phyloP scores from a whole-genome alignment of 2,888 invertebrate genomes.

The Andrena camellia region DNA sequence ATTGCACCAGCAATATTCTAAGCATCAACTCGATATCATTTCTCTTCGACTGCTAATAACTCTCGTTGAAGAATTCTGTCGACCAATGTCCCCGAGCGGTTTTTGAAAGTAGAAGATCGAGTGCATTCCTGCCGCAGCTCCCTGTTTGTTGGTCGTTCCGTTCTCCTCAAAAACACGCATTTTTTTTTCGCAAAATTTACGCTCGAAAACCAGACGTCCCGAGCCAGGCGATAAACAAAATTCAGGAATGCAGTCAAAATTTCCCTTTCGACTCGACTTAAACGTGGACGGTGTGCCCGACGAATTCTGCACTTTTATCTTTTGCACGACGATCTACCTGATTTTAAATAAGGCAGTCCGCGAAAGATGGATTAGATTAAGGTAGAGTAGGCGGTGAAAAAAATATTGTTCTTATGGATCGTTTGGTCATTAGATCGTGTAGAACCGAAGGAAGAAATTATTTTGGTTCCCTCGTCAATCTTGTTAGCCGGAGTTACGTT shows the following conservation, averaged over 20 bases:
- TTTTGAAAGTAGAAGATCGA: neutral
- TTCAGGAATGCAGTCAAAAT: slow-evolving; percentile 26
- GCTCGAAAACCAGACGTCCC: neutral
- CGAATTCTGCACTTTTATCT: neutral
- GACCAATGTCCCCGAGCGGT: neutral
- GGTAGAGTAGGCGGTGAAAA: too few relatives aligned
- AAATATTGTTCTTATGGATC: neutral
- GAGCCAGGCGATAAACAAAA: neutral
- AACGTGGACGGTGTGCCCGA: neutral
- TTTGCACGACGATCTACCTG: neutral
- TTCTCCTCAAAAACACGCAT: neutral
- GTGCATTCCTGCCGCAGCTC: neutral
- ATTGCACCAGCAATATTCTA: neutral
- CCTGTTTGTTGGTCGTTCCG: neutral
- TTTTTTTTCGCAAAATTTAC: neutral
- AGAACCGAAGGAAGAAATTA: neutral
- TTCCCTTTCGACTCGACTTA: neutral
- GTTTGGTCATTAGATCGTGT: neutral
- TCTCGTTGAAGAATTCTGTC: neutral
- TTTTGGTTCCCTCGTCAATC: slow-evolving; percentile 26
- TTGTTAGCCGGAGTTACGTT: slow-evolving; percentile 33
- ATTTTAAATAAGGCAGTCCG: neutral
- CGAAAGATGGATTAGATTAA: neutral
- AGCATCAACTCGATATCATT: neutral
- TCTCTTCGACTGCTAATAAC: neutral